phyloP scores from a whole-genome alignment of 2,888 invertebrate genomes.

The Lysandra bellargus region DNA sequence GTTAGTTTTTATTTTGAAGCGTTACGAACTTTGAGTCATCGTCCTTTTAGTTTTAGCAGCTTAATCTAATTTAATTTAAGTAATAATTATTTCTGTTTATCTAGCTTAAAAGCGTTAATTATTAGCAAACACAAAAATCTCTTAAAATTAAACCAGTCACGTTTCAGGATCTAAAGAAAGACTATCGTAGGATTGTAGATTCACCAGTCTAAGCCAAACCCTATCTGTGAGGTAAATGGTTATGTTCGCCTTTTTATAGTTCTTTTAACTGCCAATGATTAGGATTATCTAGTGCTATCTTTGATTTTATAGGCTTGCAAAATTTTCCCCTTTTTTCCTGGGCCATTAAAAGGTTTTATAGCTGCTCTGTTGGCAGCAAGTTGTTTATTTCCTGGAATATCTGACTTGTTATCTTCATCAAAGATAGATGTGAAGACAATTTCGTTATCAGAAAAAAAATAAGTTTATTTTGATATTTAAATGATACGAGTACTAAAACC shows the following conservation, averaged over 20 bases:
- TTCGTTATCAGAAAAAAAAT: not conserved
- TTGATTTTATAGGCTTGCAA: slow-evolving; percentile 16
- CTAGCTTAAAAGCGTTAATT: not conserved
- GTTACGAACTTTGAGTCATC: not conserved
- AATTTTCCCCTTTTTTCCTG: slow-evolving; percentile 14
- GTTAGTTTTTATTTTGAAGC: not conserved
- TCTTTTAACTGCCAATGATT: slow-evolving; percentile 6
- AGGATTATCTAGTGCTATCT: slow-evolving; percentile 14
- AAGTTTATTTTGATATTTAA: not conserved
- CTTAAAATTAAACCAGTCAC: not conserved
- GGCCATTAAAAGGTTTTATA: slow-evolving; percentile 1
- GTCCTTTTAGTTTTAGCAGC: not conserved
- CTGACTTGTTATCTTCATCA: not conserved
- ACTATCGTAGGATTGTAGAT: not conserved
- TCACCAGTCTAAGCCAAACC: not conserved
- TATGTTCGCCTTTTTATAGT: slow-evolving; percentile 8
- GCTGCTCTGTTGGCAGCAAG: not conserved
- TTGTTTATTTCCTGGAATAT: not conserved
- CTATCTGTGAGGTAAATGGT: not conserved
- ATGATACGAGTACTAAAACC: not conserved
- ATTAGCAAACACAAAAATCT: not conserved
- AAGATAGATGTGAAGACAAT: not conserved
- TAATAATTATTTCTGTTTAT: not conserved
- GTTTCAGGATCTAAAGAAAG: not conserved
- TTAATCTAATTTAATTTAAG: not conserved